Evolutionary conservation across 2,888 invertebrate genomes (phyloP).

Genomic region (Sarcophaga carnaria): DNA sequence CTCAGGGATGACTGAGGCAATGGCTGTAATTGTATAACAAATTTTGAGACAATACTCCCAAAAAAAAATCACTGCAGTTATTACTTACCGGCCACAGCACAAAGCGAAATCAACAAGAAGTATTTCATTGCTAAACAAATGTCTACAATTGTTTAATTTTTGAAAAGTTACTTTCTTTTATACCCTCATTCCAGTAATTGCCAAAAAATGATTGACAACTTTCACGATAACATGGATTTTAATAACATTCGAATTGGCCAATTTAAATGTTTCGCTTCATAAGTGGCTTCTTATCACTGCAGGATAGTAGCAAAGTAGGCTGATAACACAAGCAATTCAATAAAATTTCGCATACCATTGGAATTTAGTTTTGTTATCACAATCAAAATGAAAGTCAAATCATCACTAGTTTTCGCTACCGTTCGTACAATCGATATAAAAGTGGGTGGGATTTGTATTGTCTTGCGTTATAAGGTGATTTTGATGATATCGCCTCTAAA

Average conservation of each 20-base stretch:
- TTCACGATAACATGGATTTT: too few relatives aligned
- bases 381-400: not conserved
- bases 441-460: not conserved
- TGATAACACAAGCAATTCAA: slow-evolving; percentile 25
- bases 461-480: not conserved
- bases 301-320: not conserved
- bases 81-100: slow-evolving; percentile 41
- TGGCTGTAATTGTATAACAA: slow-evolving; percentile 13
- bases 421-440: not conserved
- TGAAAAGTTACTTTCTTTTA: slow-evolving; percentile 32
- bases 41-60: not conserved
- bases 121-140: slow-evolving; percentile 47
- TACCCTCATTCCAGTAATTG: not conserved
- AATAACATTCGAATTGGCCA: not conserved
- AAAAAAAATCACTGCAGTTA: not conserved
- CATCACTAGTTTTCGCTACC: not conserved
- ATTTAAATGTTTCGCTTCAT: not conserved
- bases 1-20: slow-evolving; percentile 51
- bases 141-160: not conserved
- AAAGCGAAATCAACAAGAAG: slow-evolving; percentile 31
- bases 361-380: slow-evolving; percentile 3
- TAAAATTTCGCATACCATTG: not conserved
- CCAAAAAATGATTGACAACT: too few relatives aligned
- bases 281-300: slow-evolving; percentile 19
- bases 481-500: not conserved